These are phyloP conservation scores for Acronicta leporina DNA, from an alignment of 2,888 invertebrate species.

Conservation along the genomic window DNA sequence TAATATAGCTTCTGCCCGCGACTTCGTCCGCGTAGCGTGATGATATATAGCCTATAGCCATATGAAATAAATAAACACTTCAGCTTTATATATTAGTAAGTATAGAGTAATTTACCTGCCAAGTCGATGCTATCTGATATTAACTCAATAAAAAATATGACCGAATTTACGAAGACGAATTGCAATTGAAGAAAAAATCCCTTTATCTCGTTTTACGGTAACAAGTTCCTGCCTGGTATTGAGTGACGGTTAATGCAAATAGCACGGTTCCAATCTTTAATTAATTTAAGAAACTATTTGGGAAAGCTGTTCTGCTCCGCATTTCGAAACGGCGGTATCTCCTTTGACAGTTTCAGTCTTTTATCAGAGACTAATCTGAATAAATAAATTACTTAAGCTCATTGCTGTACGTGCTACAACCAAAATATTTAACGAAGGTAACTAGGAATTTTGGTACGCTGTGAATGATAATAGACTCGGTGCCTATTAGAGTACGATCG, in stretches of 20 bases:
- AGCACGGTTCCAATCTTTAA: conserved; percentile 34
- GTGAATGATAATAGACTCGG: too few species aligned
- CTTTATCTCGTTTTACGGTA: neutral
- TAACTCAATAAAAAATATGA: conserved; percentile 13
- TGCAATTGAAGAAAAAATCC: conserved; percentile 2
- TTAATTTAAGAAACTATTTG: conserved; percentile 35
- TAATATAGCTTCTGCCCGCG: too few species aligned
- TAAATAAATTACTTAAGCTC: neutral
- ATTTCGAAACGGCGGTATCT: neutral
- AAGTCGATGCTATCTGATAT: conserved; percentile 11
- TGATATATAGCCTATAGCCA: too few species aligned
- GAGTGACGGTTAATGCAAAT: conserved; percentile 9
- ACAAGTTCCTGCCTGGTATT: neutral
- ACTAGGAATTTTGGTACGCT: neutral
- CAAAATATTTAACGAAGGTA: neutral
- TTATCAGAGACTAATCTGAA: conserved; percentile 8
- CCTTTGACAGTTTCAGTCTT: conserved; percentile 1
- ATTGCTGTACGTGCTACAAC: neutral
- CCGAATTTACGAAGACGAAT: conserved; percentile 27
- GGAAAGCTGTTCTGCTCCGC: conserved; percentile 4
- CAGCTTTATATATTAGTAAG: too few species aligned
- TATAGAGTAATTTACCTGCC: neutral
- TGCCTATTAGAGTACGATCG: too few species aligned
- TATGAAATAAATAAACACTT: too few species aligned
- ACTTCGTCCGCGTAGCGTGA: too few species aligned